Base-by-base conservation (phyloP, 2,888 invertebrate genomes). In the Embidobia sp. region DNA sequence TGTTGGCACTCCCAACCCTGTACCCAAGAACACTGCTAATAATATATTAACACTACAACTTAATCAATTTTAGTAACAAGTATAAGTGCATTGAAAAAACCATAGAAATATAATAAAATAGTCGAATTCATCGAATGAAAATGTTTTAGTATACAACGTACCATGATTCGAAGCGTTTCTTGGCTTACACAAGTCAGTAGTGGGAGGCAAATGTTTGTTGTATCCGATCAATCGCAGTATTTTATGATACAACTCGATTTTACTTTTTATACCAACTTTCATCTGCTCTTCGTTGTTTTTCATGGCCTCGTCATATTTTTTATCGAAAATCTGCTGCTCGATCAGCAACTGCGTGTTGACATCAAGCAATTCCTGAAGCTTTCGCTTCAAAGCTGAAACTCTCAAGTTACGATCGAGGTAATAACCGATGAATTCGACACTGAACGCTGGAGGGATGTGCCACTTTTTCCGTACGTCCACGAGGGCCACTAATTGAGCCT, bases 391-490 rank as follows among this genome's bases (percentile, higher is more conserved):
- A 8, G 94, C 94, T 2, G 94, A 92, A 64, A 97, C 93, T 8
- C 97, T 92, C 2, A 94, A 93, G 87, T 97, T 96, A 16, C 98
- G 92, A 89, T 98, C 98, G 63, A 97, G 90, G 87, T 96, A 98
- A 89, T 98, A 98, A 0, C 95, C 96, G 49, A 98, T 95, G 88
- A 97, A 99, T 89, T 98, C 98, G 0, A 97, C 96, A 44, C 95
- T 96, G 87, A 98, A 97, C 0, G 98, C 97, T 0, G 98, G 97
- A 0, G 96, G 94, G 75, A 98, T 95, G 89, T 98, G 97, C 95
- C 97, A 97, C 82, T 98, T 97, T 82, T 97, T 96, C 6, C 96
- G 93, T 3, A 97, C 94, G 85, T 98, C 98, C 2, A 94, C 93
- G 11, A 97, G 90, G 1, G 96, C 94, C 48, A 95, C 94, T 79